Percentiles rank a stretch among this genome's conserved stretches.
Conservation (phyloP, 2,888 invertebrate species). For the Pogonocherus hispidulus region DNA sequence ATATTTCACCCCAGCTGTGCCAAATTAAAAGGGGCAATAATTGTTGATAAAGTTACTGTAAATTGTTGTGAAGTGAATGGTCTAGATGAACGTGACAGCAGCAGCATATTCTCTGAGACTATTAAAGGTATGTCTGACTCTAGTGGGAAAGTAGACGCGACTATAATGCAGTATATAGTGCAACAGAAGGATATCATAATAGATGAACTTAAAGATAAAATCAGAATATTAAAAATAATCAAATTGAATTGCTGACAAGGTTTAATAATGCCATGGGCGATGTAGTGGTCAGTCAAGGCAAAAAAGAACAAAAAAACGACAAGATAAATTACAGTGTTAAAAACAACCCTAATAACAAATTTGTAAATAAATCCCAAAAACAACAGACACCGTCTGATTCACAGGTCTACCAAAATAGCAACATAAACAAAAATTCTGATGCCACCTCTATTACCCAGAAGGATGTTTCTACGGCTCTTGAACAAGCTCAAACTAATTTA, state of each 20-base stretch:
- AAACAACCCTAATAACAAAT: not conserved
- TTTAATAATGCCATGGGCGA: too few species aligned
- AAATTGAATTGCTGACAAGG: not conserved
- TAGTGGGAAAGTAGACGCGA: not conserved
- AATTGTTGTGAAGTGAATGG: not conserved
- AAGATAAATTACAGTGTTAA: not conserved
- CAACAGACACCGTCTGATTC: not conserved
- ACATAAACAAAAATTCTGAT: not conserved
- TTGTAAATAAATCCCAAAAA: not conserved
- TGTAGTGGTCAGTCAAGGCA: not conserved
- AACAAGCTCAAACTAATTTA: not conserved
- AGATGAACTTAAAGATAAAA: not conserved
- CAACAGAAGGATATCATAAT: not conserved
- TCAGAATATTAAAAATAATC: constrained; percentile 3
- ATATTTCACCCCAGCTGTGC: constrained; percentile 9
- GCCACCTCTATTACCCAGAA: not conserved
- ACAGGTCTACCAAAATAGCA: not conserved
- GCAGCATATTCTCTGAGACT: not conserved
- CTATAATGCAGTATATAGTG: not conserved
- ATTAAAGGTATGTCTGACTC: not conserved
- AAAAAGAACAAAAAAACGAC: not conserved
- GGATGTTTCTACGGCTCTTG: not conserved
- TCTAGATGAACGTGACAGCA: not conserved
- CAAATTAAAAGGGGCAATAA: constrained; percentile 12
- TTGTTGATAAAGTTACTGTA: not conserved